These are phyloP conservation scores for Euzophera pinguis DNA, from an alignment of 2,888 invertebrate species.

Conservation along the genomic window DNA sequence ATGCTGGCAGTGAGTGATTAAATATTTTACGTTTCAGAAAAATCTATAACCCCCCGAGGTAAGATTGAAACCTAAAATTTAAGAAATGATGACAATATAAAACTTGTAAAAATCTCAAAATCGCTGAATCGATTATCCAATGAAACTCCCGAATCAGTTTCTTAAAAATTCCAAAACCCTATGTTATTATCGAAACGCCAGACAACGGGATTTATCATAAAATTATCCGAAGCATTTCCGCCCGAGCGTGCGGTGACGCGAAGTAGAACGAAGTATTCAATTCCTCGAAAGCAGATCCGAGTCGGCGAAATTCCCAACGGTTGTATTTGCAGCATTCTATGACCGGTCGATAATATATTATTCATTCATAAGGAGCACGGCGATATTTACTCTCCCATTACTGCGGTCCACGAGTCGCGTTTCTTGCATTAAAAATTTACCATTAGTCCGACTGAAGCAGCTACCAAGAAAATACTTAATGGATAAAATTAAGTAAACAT, in stretches of 20 bases:
- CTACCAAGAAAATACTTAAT: constrained; percentile 39
- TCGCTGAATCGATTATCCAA: too few species aligned
- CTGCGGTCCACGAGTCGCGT: constrained; percentile 58
- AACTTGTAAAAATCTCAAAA: too few species aligned
- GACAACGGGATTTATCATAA: constrained; percentile 3
- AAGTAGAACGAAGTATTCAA: constrained; percentile 3
- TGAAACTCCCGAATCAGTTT: too few species aligned
- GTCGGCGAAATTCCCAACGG: constrained; percentile 37
- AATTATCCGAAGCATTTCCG: background rate
- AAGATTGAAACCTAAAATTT: too few species aligned
- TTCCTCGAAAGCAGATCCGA: constrained; percentile 15
- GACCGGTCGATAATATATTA: constrained; percentile 56
- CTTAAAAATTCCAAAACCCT: background rate
- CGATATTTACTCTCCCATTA: constrained; percentile 74
- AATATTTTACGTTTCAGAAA: too few species aligned
- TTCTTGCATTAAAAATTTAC: constrained; percentile 68
- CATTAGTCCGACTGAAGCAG: constrained; percentile 43
- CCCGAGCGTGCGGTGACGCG: background rate
- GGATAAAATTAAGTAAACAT: constrained; percentile 40
- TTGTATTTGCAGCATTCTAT: constrained; percentile 49
- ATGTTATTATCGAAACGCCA: background rate
- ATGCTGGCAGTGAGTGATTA: too few species aligned
- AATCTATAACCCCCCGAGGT: too few species aligned
- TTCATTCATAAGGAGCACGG: constrained; percentile 68
- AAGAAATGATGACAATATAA: too few species aligned